A percentile compares a stretch with the other conserved stretches of the same genome.
Evolutionary conservation across 2,888 invertebrate species (phyloP).

Genomic region (Drosophila nigritarsus): DNA sequence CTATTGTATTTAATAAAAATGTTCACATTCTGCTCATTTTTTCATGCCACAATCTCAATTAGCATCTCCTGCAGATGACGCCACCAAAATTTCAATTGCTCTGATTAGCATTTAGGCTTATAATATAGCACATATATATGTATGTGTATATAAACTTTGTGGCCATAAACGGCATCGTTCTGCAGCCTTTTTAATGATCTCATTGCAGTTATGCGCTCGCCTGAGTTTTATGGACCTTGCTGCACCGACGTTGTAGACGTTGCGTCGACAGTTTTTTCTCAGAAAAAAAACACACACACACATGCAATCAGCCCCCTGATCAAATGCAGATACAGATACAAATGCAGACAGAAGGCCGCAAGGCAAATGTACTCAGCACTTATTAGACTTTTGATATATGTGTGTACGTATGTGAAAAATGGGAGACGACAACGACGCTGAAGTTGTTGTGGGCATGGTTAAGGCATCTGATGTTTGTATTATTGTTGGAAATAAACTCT

Average conservation of each 20-base stretch:
- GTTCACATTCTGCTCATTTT: neutral
- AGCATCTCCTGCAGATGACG: neutral
- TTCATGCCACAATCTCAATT: neutral
- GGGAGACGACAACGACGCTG: constrained; percentile 37
- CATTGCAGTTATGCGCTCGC: constrained; percentile 71
- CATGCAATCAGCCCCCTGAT: constrained; percentile 48
- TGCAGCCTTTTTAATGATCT: constrained; percentile 72
- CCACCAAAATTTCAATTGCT: constrained; percentile 16
- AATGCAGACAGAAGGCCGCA: constrained; percentile 16
- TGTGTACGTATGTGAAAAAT: constrained; percentile 11
- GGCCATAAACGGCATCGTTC: constrained; percentile 63
- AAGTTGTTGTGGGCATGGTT: constrained; percentile 17
- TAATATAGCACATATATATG: neutral
- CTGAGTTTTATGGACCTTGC: constrained; percentile 66
- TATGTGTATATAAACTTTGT: constrained; percentile 38
- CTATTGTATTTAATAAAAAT: neutral
- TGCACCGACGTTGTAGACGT: constrained; percentile 72
- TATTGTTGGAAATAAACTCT: constrained; percentile 79
- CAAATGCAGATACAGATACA: constrained; percentile 33
- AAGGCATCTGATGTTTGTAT: constrained; percentile 64
- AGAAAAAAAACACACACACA: constrained; percentile 60
- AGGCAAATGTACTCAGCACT: constrained; percentile 57
- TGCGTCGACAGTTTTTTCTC: constrained; percentile 83
- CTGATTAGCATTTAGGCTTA: constrained; percentile 15
- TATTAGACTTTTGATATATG: constrained; percentile 72